Percentiles rank a stretch among this genome's conserved stretches.
phyloP scores from a whole-genome alignment of 2,113 vertebrate genomes.

The Dissostichus mawsoni region DNA sequence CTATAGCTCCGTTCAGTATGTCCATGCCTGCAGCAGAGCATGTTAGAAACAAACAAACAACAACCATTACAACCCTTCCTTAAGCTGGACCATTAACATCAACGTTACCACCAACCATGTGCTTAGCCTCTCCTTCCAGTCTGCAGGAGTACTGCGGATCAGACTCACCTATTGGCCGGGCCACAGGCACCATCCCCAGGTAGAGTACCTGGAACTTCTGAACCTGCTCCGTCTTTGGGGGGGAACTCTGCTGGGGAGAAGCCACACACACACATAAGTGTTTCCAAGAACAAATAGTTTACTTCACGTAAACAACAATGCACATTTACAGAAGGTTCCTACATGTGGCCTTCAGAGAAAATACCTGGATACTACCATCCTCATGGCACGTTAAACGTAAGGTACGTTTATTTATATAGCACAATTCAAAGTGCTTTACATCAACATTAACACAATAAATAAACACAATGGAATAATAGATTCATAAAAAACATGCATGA shows the following conservation, averaged over 20 bases:
- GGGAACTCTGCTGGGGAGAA: conserved; percentile 93
- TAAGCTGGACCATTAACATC: background rate
- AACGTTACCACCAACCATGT: background rate
- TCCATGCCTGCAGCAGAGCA: conserved; percentile 90
- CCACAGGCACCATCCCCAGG: conserved; percentile 92
- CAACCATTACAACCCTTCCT: background rate
- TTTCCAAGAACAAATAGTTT: background rate
- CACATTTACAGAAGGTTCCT: background rate
- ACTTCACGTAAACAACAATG: background rate
- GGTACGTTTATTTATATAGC: too few relatives aligned
- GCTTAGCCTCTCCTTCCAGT: background rate
- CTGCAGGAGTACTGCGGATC: background rate
- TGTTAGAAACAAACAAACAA: conserved; percentile 14
- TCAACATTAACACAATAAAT: too few relatives aligned
- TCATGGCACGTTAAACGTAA: background rate
- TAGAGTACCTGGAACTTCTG: conserved; percentile 98
- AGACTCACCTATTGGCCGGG: conserved; percentile 90
- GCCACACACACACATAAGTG: conserved; percentile 12
- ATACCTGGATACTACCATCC: background rate
- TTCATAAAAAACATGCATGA: too few relatives aligned
- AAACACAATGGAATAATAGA: too few relatives aligned
- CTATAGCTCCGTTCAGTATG: conserved; percentile 94
- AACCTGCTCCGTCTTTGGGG: conserved; percentile 97
- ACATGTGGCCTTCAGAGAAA: background rate
- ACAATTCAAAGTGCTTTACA: too few relatives aligned